A percentile compares a stretch with the other conserved stretches of the same genome.
Conservation (phyloP, 1,140 invertebrate species). For the Bombus impatiens region DNA sequence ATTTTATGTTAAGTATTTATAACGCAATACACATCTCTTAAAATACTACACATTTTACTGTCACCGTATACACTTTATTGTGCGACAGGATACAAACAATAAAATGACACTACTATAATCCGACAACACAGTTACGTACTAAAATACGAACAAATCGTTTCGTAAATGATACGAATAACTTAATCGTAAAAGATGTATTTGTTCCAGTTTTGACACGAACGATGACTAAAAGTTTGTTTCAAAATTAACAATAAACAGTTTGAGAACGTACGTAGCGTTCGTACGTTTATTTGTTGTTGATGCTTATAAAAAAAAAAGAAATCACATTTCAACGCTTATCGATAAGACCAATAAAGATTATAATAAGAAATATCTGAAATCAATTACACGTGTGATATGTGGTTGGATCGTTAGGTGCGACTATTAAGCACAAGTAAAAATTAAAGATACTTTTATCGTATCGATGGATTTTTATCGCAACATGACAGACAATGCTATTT, state of each 20-base stretch:
- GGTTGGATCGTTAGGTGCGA: background rate
- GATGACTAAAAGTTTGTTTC: background rate
- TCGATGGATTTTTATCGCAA: background rate
- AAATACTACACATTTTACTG: background rate
- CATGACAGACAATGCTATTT: background rate
- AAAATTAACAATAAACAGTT: background rate
- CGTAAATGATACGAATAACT: background rate
- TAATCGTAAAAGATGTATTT: background rate
- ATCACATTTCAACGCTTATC: too few relatives aligned
- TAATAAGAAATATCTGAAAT: background rate
- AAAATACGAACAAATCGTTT: background rate
- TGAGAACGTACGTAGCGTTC: too few relatives aligned
- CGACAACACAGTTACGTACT: background rate
- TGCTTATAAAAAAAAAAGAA: too few relatives aligned
- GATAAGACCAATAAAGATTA: background rate
- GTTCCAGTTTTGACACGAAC: background rate
- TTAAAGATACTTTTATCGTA: background rate
- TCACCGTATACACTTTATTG: background rate
- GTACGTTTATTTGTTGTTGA: background rate
- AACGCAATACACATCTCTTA: slow-evolving; percentile 6
- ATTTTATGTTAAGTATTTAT: background rate
- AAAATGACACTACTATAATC: background rate
- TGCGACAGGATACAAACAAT: background rate
- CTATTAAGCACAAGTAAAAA: background rate
- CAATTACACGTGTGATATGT: background rate